Evolutionary conservation across 2,797 vertebrate genomes (phyloP).

Genomic region (Eulemur rubriventer): DNA sequence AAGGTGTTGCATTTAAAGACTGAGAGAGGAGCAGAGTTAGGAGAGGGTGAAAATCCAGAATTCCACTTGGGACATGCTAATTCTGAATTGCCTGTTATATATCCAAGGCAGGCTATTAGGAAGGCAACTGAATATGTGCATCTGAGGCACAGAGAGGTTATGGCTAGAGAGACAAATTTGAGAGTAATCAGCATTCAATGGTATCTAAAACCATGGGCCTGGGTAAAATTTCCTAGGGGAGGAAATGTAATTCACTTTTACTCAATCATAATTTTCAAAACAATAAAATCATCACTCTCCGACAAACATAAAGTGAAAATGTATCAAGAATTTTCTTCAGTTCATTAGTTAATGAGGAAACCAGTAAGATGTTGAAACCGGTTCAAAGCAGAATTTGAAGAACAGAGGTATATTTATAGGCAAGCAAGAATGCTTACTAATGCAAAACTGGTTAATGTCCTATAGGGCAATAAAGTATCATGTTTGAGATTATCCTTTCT

Average conservation of each 20-base stretch:
- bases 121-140: background rate
- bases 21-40: background rate
- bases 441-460: background rate
- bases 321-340: background rate
- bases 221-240: background rate
- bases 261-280: background rate
- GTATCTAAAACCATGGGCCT: background rate
- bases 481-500: background rate
- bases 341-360: background rate
- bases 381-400: background rate
- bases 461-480: background rate
- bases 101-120: background rate
- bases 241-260: background rate
- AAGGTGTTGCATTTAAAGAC: background rate
- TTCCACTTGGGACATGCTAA: background rate
- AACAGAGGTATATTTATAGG: background rate
- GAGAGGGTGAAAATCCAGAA: background rate
- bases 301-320: background rate
- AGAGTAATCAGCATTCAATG: background rate
- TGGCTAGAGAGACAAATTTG: background rate
- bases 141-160: background rate
- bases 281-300: background rate
- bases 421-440: background rate
- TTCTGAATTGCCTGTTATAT: background rate
- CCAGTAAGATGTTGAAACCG: background rate